Evolutionary conservation across 2,113 vertebrate genomes (phyloP).

Genomic region (Psittacula cyanocephala): DNA sequence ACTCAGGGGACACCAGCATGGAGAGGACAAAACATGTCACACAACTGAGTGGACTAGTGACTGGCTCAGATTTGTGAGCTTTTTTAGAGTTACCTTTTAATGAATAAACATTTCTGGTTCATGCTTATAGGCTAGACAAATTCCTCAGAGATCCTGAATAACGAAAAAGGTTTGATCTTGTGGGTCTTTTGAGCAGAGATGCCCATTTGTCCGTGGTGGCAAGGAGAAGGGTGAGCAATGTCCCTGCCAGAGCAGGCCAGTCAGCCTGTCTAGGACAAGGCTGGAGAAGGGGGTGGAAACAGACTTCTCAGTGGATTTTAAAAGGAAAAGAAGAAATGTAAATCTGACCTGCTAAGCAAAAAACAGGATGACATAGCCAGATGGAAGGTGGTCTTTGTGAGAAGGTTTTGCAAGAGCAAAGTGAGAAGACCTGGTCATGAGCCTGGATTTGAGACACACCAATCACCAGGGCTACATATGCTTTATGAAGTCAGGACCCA

Average conservation of each 20-base stretch:
- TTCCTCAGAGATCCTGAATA: background rate
- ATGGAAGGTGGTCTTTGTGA: background rate
- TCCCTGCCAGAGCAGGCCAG: background rate
- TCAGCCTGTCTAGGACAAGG: fast-evolving
- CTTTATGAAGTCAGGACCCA: background rate
- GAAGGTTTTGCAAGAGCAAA: background rate
- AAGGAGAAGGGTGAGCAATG: background rate
- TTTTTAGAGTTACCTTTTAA: background rate
- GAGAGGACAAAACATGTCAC: background rate
- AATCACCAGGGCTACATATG: background rate
- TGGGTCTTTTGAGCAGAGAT: background rate
- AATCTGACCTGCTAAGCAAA: background rate
- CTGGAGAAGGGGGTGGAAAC: background rate
- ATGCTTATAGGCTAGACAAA: background rate
- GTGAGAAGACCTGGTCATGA: background rate
- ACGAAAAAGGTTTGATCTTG: background rate
- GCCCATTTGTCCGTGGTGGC: background rate
- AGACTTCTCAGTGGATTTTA: background rate
- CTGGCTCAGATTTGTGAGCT: background rate
- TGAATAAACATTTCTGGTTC: background rate
- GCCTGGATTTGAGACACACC: background rate
- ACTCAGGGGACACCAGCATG: fast-evolving
- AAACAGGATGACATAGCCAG: background rate
- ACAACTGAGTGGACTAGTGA: background rate
- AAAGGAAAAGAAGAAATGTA: background rate